A percentile compares a stretch with the other conserved stretches of the same genome.
phyloP scores from a whole-genome alignment of 2,113 vertebrate species.

The Bagarius yarrelli region DNA sequence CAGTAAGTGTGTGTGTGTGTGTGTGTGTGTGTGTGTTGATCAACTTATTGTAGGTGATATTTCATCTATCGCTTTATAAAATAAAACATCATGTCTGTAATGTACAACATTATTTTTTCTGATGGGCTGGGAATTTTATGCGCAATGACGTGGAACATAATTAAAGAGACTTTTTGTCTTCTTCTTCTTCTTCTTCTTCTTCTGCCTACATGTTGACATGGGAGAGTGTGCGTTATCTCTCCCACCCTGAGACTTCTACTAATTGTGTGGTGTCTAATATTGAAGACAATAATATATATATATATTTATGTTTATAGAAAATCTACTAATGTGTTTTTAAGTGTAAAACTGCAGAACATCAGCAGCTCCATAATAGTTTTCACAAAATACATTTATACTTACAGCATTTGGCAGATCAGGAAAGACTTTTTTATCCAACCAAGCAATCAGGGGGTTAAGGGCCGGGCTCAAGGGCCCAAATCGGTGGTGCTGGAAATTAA shows the following conservation, averaged over 20 bases:
- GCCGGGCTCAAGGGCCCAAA: too few species aligned
- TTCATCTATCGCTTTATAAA: too few species aligned
- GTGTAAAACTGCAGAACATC: not conserved
- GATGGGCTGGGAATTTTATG: not conserved
- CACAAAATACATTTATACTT: too few species aligned
- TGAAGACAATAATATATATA: not conserved
- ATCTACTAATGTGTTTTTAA: not conserved
- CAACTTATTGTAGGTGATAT: not conserved
- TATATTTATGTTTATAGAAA: not conserved
- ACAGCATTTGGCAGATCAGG: too few species aligned
- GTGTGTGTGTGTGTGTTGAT: conserved; percentile 18
- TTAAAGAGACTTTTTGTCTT: not conserved
- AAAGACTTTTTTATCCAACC: too few species aligned
- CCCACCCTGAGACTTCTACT: not conserved
- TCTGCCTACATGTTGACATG: not conserved
- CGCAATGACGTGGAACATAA: not conserved
- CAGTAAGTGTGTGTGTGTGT: conserved; percentile 50
- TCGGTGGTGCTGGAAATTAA: too few species aligned
- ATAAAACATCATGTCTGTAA: too few species aligned
- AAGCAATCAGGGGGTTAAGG: too few species aligned
- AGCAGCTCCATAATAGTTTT: not conserved
- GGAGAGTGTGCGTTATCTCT: not conserved
- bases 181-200: too few species aligned
- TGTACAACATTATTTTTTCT: not conserved
- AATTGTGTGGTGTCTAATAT: not conserved